Base-by-base conservation (phyloP, 2,113 vertebrate genomes). In the Pollachius pollachius region DNA sequence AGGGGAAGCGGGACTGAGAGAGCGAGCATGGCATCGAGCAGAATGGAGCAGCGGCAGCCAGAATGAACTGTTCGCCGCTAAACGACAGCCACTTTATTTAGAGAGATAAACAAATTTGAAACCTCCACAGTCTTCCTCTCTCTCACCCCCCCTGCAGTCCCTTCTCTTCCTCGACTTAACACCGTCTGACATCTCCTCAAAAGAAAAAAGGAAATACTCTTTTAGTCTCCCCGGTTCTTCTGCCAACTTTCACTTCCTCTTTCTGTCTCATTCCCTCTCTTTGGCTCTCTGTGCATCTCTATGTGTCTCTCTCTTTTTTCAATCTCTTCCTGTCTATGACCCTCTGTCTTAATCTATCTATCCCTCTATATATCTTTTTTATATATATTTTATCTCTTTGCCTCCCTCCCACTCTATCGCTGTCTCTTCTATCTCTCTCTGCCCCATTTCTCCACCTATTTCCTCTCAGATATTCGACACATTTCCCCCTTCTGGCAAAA, bases 61-160 rank as follows among this genome's bases (percentile, higher is more conserved):
- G 71, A 76, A 82, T 77, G 79, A 83, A 84, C 83, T 84, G 83
- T 86, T 87, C 80, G 85, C 84, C 78, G 76, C 82, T 88, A 90
- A 90, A 87, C 77, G 82, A 85, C 84, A 84, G 84, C 86, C 84
- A 82, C 81, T 86, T 81, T 76, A 76, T 84, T 82, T 72, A 57
- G 75, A 56, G 74, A 80, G 77, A 84, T 82, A 84, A 86, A 84
- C 81, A 80, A 76, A 86, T 88, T 78, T 88, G 86, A 89, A 83
- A 84, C 77, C 80, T 74, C 77, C n/a, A 69, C 81, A 77, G 80
- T 83, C 78, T 74, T 68, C 75, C 70, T 68, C 74, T 76, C 68
- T 78, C 17, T 70, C 41, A 6, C 41, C 12, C 41, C 76, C 17
- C 70, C 70, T 74, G 71, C 59, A 62, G 78, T 85, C 84, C 81